Evolutionary conservation across 2,888 invertebrate genomes (phyloP).

Genomic region (Mayetiola destructor): DNA sequence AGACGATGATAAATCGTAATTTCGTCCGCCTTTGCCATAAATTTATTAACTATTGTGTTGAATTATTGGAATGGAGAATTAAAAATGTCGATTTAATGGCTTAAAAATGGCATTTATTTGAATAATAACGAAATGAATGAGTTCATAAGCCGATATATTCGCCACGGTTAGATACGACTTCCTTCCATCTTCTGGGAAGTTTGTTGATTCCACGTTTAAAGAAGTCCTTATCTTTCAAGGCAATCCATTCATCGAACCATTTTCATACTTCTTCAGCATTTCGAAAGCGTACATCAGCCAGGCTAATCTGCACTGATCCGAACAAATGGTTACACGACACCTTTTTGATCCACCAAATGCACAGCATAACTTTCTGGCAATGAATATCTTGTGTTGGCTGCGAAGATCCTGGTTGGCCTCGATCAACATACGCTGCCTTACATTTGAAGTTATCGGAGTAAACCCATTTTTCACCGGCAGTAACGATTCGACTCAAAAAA

Average conservation of each 20-base stretch:
- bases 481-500: background rate
- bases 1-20: no score
- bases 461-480: no score
- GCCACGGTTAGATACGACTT: conserved; percentile 19
- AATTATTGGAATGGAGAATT: no score
- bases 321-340: conserved; percentile 13
- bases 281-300: background rate
- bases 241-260: conserved; percentile 18
- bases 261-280: conserved; percentile 16
- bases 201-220: conserved; percentile 18
- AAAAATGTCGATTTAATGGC: no score
- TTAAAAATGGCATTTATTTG: background rate
- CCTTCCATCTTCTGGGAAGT: conserved; percentile 19
- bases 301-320: background rate
- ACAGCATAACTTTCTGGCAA: conserved; percentile 13
- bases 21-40: no score
- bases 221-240: conserved; percentile 19
- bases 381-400: conserved; percentile 6
- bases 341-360: conserved; percentile 16
- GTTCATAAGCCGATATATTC: conserved; percentile 19
- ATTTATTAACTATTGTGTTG: no score
- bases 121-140: conserved; percentile 21
- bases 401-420: conserved; percentile 13
- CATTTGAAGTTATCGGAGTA: background rate
- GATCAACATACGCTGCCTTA: background rate